These are phyloP conservation scores for Scaptomyza pallida DNA, from an alignment of 1,140 invertebrate genomes.

Conservation along the genomic window DNA sequence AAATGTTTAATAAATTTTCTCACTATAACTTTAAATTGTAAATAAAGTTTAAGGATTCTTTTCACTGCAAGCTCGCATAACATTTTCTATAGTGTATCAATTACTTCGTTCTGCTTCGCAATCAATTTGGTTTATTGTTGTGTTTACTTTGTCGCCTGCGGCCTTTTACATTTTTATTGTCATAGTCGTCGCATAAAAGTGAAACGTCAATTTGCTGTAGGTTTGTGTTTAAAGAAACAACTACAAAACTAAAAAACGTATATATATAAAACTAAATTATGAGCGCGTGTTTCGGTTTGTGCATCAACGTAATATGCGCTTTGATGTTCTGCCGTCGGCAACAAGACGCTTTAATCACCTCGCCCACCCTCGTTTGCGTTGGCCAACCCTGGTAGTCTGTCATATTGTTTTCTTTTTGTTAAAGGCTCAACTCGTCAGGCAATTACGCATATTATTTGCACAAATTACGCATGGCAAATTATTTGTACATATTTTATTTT, in stretches of 20 bases:
- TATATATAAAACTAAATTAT: neutral
- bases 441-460: conserved; percentile 82
- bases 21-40: too few species aligned
- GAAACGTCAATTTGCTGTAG: conserved; percentile 37
- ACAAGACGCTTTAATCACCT: conserved; percentile 26
- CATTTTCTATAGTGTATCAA: conserved; percentile 44
- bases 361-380: neutral
- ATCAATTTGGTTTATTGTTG: conserved; percentile 52
- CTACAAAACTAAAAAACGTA: conserved; percentile 30
- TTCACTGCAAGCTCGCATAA: too few species aligned
- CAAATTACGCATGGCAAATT: conserved; percentile 80
- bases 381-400: neutral
- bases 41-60: too few species aligned
- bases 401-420: neutral
- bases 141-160: conserved; percentile 77
- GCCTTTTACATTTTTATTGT: conserved; percentile 69
- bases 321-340: conserved; percentile 63
- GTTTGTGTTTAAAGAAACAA: conserved; percentile 52
- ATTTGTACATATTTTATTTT: conserved; percentile 71
- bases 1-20: too few species aligned
- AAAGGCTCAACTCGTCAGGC: conserved; percentile 32
- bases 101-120: conserved; percentile 1
- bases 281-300: conserved; percentile 14
- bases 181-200: conserved; percentile 50
- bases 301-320: conserved; percentile 48